Percentiles rank a stretch among this genome's conserved stretches.
Conservation (phyloP, 1,140 invertebrate species). For the Leptoteleia sp. region DNA sequence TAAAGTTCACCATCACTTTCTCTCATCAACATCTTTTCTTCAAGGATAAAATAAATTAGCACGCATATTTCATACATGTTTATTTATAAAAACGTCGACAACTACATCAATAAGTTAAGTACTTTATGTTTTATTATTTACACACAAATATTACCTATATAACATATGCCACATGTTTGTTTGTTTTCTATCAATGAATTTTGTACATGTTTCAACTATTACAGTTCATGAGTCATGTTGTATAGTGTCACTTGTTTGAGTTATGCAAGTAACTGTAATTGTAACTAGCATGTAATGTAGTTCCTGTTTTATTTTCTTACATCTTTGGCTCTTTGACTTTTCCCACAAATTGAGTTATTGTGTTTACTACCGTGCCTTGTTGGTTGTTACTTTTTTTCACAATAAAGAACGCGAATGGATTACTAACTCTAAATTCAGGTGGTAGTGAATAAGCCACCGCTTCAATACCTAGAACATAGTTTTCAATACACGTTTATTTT, state of each 20-base stretch:
- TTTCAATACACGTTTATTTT: conserved; percentile 14
- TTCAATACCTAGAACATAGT: conserved; percentile 41
- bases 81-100: no score
- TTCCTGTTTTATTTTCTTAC: neutral
- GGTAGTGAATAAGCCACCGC: conserved; percentile 21
- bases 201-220: neutral
- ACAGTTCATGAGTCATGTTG: no score
- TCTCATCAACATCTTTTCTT: no score
- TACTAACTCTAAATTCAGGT: conserved; percentile 28
- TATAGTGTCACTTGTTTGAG: neutral
- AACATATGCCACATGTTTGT: no score
- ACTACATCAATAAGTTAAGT: no score
- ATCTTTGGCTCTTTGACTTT: conserved; percentile 26
- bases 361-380: neutral
- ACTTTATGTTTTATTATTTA: no score
- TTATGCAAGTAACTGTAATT: neutral
- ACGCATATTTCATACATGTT: no score
- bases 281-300: neutral
- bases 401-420: conserved; percentile 32
- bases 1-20: no score
- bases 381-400: conserved; percentile 18
- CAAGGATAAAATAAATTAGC: no score
- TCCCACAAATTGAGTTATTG: conserved; percentile 18
- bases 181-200: neutral
- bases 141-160: no score